Evolutionary conservation across 2,797 vertebrate species (phyloP), one percentile per base, ranked within the genome.

Genomic region (Eulemur rubriventer): DNA sequence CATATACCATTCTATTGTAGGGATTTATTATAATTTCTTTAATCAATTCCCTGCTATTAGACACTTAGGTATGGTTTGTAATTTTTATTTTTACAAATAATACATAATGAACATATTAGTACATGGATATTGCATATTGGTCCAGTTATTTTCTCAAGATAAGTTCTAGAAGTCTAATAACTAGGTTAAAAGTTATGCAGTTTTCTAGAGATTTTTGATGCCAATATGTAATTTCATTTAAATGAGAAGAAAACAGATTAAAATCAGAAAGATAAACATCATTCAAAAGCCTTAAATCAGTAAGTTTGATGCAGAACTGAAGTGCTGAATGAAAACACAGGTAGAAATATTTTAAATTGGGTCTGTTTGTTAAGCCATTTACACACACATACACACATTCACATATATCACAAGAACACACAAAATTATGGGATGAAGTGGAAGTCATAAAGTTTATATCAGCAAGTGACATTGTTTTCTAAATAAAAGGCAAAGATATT

Each of bases 401-500:
- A 26, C 26, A 43, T 38, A 59, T 4, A 43, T 6, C 20, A 63
- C 26, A 70, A 13, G 55, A 13, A 38, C 28, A 35, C 6, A 90
- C 33, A 85, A 26, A 52, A 1, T 13, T 46, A 14, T 22, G 14
- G 6, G 33, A 63, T 72, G 14, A 48, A 35, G 17, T 61, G 76
- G 95, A 52, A 52, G 30, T 78, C 1, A 4, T 30, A 70, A 95
- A 94, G 20, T 92, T 88, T 95, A 85, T 48, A 84, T 57, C 46
- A 96, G 30, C 84, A 96, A 94, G 82, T 52, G 35, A 95, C 35
- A 82, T 43, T n/a, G 80, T 92, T 95, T 93, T 73, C n/a, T 81
- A 65, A 92, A 88, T 92, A 35, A 70, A 4, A 89, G 38, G 17
- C 12, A 94, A 83, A 26, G 4, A 59, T 50, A 72, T 81, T 72